Percentiles rank a stretch among this genome's conserved stretches.
phyloP scores from a whole-genome alignment of 2,888 invertebrate species.

The Drosophila antonietae region DNA sequence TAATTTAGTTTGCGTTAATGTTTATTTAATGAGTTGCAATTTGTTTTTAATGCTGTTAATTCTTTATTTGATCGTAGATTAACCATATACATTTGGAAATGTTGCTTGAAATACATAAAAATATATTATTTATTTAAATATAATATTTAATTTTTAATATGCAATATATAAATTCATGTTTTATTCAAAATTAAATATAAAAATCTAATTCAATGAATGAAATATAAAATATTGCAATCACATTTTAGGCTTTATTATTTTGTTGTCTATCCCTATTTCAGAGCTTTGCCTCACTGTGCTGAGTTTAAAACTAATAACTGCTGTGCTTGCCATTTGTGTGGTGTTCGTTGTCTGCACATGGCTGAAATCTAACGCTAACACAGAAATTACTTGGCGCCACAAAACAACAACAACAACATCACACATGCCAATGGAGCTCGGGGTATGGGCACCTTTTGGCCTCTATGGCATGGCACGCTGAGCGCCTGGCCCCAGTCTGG shows the following conservation, averaged over 20 bases:
- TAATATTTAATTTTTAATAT: no score
- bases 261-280: no score
- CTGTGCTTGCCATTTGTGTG: slow-evolving; percentile 53
- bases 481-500: slow-evolving; percentile 73
- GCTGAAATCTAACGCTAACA: slow-evolving; percentile 73
- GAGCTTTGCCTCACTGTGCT: slow-evolving; percentile 48
- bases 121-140: no score
- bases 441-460: slow-evolving; percentile 73
- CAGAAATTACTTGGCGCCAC: slow-evolving; percentile 72
- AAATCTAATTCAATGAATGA: background rate
- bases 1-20: no score
- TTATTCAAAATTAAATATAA: background rate
- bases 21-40: no score
- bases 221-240: background rate
- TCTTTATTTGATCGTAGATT: no score
- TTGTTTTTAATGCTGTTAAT: no score
- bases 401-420: slow-evolving; percentile 38
- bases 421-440: slow-evolving; percentile 46
- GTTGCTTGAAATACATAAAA: no score
- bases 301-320: slow-evolving; percentile 57
- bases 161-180: no score
- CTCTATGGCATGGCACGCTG: slow-evolving; percentile 71
- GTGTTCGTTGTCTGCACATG: slow-evolving; percentile 67
- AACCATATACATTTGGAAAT: no score
- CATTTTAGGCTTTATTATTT: background rate